Base-by-base conservation (phyloP, 1,140 invertebrate genomes). In the Drosophila gunungcola region DNA sequence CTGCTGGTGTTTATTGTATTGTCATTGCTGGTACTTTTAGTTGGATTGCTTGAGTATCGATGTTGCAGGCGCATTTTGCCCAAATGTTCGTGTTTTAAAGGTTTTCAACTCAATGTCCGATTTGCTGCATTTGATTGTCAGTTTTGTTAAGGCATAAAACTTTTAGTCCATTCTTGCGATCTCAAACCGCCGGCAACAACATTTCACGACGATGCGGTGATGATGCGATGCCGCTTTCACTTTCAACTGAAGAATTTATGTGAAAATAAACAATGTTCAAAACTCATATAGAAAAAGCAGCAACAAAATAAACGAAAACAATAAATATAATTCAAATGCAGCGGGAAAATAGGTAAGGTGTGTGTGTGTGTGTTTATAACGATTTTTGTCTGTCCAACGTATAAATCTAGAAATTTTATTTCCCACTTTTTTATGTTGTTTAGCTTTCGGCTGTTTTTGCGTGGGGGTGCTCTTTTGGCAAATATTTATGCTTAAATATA, bases 161-260 rank as follows among this genome's bases (percentile, higher is more conserved):
- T 67, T 49, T 73, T 76, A 49, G 48, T 76, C 78, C 60, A 48
- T 49, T 55, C 45, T 43, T 43, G 52, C 36, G 57, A 61, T 51
- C 39, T 53, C 55, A 36, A 27, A 41, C 57, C 48, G 73, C 82
- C 68, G 62, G 75, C 42, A 43, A 73, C 69, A 60, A 65, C 76
- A 75, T 74, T 69, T 74, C 60, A 56, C 48, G 53, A 52, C 49
- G 56, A 69, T 55, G 56, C 49, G 56, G 63, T 55, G 56, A 16
- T 49, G 57, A 6, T 34, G 39, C 63, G 51, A 56, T 57, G 64
- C 75, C 73, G 80, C 83, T 88, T 88, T 88, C 84, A 83, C 83
- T 88, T 88, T 88, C 67, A 73, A 88, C 79, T 86, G 75, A 73
- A 89, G 79, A 83, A 86, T 86, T 76, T 72, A 62, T 51, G 65